These are phyloP conservation scores for Propithecus coquereli DNA, from an alignment of 2,113 vertebrate species.

Conservation along the genomic window DNA sequence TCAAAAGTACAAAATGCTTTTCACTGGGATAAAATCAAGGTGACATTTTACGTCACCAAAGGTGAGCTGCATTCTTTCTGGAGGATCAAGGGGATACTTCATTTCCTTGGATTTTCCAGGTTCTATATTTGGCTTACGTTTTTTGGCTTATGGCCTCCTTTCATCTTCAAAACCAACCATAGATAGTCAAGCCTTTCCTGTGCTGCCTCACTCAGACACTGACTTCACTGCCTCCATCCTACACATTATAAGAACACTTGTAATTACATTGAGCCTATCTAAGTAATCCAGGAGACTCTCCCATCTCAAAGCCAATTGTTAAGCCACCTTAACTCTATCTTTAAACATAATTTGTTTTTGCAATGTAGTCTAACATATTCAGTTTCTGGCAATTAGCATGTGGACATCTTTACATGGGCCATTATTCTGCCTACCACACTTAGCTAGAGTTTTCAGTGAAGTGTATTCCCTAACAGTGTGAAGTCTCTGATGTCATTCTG, in stretches of 20 bases:
- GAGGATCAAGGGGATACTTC: neutral
- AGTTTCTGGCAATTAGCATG: neutral
- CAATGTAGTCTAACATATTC: neutral
- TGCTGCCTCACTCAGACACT: neutral
- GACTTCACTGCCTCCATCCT: neutral
- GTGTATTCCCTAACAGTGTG: neutral
- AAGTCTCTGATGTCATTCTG: neutral
- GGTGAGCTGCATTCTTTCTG: neutral
- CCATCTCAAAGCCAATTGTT: neutral
- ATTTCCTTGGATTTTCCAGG: neutral
- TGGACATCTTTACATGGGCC: neutral
- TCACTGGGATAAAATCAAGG: neutral
- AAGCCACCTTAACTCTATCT: neutral
- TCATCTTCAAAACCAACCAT: neutral
- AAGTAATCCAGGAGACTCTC: neutral
- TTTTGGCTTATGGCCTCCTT: neutral
- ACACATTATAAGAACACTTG: neutral
- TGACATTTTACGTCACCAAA: neutral
- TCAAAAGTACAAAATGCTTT: neutral
- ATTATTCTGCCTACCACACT: neutral
- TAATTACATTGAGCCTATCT: neutral
- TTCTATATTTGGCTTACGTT: neutral
- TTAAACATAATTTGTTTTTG: neutral
- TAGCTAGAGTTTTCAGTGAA: neutral
- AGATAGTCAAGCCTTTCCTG: neutral